Base-by-base conservation (phyloP, 2,797 vertebrate species). In the Cynodonichthys magdalenae region DNA sequence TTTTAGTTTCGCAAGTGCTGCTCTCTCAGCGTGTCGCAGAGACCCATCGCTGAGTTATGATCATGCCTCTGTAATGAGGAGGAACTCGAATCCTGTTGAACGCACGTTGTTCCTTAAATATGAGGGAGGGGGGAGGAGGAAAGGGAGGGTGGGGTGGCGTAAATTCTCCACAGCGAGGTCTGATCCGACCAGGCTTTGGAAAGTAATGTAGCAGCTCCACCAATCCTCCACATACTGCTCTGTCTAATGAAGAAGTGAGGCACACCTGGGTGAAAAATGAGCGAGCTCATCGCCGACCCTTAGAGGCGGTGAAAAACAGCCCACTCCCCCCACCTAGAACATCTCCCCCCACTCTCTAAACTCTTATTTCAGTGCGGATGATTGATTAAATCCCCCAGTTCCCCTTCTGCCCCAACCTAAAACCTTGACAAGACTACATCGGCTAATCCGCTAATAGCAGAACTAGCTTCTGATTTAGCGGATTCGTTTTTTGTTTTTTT, bases 211-310 rank as follows among this genome's bases (percentile, higher is more conserved):
- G 79, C 75, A 67, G 74, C 58, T 24, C 59, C 60, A 8, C 39
- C 28, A 78, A 85, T 83, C 72, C 12, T 49, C 59, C 59, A 65
- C 77, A 66, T 36, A 69, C 87, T 78, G 83, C 69, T 78, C 59
- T 57, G 61, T 68, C 72, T 88, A 87, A 88, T 89, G 77, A 91
- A 87, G 24, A 75, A 82, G 80, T 53, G 65, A 83, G 72, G 67
- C 28, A 46, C 62, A 42, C 66, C 67, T 75, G 59, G 81, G 77
- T 88, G 85, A 88, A 83, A 90, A 90, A 90, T 78, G 74, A 89
- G 74, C 59, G 0, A 27, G 65, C 69, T 81, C 47, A 53, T 53
- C 14, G 18, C 54, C 9, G 31, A 70, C 48, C 48, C 77, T 84
- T 69, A 75, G 81, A 58, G 75, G 50, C 11, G 12, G 11, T 15